phyloP scores from a whole-genome alignment of 1,140 invertebrate species.

The Drosophila lowei region DNA sequence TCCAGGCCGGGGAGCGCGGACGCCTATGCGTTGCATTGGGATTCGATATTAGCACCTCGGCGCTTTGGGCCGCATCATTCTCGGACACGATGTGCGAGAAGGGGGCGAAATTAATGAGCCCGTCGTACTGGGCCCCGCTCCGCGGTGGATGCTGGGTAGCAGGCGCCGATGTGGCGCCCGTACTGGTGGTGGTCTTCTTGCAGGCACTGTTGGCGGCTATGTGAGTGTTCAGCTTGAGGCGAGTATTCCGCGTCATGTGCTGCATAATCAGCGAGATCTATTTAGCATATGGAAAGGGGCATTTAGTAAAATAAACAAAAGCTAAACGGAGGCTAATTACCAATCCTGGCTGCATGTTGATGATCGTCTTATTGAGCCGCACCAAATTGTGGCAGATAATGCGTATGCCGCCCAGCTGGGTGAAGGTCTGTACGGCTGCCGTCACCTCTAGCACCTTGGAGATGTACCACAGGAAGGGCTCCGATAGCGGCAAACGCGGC shows the following conservation, averaged over 20 bases:
- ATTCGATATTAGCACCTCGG: constrained; percentile 92
- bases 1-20: constrained; percentile 94
- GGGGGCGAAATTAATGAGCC: constrained; percentile 94
- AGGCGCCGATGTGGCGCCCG: constrained; percentile 37
- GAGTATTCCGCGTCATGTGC: constrained; percentile 85
- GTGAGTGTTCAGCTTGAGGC: constrained; percentile 67
- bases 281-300: too few relatives aligned
- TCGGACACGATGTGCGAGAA: constrained; percentile 91
- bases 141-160: constrained; percentile 45
- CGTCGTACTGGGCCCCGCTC: constrained; percentile 84
- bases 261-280: constrained; percentile 87
- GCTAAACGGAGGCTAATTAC: constrained; percentile 23
- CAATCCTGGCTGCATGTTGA: constrained; percentile 83
- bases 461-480: constrained; percentile 90
- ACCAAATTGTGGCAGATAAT: constrained; percentile 86
- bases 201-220: constrained; percentile 46
- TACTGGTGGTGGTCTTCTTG: constrained; percentile 54
- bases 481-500: constrained; percentile 87
- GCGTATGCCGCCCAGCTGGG: constrained; percentile 86
- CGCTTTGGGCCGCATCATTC: constrained; percentile 93
- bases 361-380: constrained; percentile 84
- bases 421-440: constrained; percentile 87
- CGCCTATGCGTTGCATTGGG: constrained; percentile 90
- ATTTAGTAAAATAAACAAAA: not conserved
- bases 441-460: constrained; percentile 88